Percentiles rank a stretch among this genome's conserved stretches.
phyloP scores from a whole-genome alignment of 1,140 invertebrate species.

The Trichonephila clavipes region DNA sequence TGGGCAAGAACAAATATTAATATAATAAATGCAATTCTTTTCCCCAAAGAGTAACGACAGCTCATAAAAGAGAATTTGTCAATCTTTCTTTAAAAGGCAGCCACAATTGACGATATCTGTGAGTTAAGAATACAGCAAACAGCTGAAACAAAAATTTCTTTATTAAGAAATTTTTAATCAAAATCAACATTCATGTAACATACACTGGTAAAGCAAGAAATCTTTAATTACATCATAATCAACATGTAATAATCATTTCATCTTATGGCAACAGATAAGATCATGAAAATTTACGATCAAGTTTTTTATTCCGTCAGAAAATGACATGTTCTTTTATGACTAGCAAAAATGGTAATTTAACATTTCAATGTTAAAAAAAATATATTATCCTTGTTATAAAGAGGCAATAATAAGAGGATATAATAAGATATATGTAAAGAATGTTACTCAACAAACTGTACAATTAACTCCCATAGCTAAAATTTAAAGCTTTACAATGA shows the following conservation, averaged over 20 bases:
- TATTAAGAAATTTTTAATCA: not conserved
- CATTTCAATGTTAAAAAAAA: no score
- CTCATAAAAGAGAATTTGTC: constrained; percentile 23
- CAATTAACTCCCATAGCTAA: no score
- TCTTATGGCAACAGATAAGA: not conserved
- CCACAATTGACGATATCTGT: constrained; percentile 70
- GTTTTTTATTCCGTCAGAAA: not conserved
- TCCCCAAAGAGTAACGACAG: not conserved
- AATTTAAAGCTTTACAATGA: no score
- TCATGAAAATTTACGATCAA: not conserved
- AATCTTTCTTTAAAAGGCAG: constrained; percentile 70
- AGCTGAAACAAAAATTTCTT: constrained; percentile 35
- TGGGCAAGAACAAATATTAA: not conserved
- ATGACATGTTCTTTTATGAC: no score
- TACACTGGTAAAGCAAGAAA: not conserved
- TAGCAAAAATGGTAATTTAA: no score
- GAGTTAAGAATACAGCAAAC: constrained; percentile 63
- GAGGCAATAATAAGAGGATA: no score
- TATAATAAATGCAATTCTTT: not conserved
- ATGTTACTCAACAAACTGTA: no score
- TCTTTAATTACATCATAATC: not conserved
- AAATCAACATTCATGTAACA: not conserved
- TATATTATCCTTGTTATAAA: no score
- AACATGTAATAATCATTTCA: not conserved
- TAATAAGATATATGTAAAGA: no score